These are phyloP conservation scores for Heliconius nattereri DNA, from an alignment of 1,140 invertebrate species.

Conservation along the genomic window DNA sequence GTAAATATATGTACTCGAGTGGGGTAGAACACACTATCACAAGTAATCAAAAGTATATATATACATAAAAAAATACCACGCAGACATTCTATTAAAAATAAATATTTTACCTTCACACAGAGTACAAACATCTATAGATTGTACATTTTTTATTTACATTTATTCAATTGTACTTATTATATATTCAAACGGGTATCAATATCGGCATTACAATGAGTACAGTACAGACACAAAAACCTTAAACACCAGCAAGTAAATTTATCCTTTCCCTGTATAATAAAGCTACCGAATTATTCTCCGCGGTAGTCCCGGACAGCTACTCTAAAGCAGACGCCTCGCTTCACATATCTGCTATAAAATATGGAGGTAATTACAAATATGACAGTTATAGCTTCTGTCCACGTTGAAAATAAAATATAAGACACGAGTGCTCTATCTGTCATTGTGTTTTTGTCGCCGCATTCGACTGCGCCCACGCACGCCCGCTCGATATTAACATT, in stretches of 20 bases:
- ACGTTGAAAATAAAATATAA: conserved; percentile 25
- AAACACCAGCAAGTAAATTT: neutral
- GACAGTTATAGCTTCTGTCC: conserved; percentile 32
- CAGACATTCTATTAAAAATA: neutral
- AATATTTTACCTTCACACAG: neutral
- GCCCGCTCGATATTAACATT: conserved; percentile 41
- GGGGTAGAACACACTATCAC: no score
- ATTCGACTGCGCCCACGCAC: conserved; percentile 45
- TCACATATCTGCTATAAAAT: conserved; percentile 20
- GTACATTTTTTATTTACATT: neutral
- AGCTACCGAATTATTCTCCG: conserved; percentile 1
- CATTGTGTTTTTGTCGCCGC: conserved; percentile 44
- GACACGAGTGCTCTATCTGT: conserved; percentile 33
- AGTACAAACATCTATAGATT: neutral
- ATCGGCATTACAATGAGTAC: neutral
- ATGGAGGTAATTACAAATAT: conserved; percentile 29
- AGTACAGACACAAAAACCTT: neutral
- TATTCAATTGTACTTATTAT: neutral
- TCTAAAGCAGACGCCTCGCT: neutral
- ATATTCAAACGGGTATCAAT: conserved; percentile 1
- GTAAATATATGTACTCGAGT: neutral
- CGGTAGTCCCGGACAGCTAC: neutral
- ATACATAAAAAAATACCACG: neutral
- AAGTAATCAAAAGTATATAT: neutral
- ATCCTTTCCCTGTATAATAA: neutral